phyloP scores from a whole-genome alignment of 2,888 invertebrate species.

The Panorpa germanica region DNA sequence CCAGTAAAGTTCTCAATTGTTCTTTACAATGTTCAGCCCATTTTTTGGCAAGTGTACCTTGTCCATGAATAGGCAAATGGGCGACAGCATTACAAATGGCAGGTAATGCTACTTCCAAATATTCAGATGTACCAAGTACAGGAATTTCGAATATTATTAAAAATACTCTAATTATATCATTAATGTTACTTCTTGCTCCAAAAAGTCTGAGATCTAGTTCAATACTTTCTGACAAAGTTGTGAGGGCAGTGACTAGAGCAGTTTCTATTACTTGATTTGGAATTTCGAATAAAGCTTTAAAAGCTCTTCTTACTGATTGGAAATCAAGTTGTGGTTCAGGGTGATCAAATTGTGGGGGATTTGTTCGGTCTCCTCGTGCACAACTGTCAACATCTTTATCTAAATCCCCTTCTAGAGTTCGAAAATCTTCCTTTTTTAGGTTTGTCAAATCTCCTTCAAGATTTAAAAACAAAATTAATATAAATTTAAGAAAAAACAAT shows the following conservation, averaged over 20 bases:
- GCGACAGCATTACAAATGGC: slow-evolving; percentile 59
- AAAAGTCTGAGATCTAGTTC: slow-evolving; percentile 47
- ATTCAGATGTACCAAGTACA: slow-evolving; percentile 53
- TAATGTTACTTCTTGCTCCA: slow-evolving; percentile 26
- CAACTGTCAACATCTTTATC: slow-evolving; percentile 77
- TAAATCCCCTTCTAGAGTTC: slow-evolving; percentile 54
- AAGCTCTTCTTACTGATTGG: slow-evolving; percentile 24
- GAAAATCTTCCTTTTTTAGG: slow-evolving; percentile 51
- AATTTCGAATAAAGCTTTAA: slow-evolving; percentile 25
- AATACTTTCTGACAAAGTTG: slow-evolving; percentile 48
- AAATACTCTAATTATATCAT: slow-evolving; percentile 28
- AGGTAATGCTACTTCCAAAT: slow-evolving; percentile 64
- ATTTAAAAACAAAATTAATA: not conserved
- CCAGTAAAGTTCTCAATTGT: slow-evolving; percentile 44
- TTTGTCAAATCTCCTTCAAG: slow-evolving; percentile 26
- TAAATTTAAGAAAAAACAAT: not conserved
- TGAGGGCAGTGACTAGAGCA: slow-evolving; percentile 55
- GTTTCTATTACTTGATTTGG: too few species aligned
- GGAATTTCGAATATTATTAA: slow-evolving; percentile 67
- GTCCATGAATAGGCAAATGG: slow-evolving; percentile 47
- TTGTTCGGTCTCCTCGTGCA: slow-evolving; percentile 15
- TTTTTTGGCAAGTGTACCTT: slow-evolving; percentile 59
- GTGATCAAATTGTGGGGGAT: slow-evolving; percentile 10
- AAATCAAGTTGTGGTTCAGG: slow-evolving; percentile 41
- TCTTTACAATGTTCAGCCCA: slow-evolving; percentile 56